phyloP scores from a whole-genome alignment of 2,888 invertebrate species.

The Stratiomys singularior region DNA sequence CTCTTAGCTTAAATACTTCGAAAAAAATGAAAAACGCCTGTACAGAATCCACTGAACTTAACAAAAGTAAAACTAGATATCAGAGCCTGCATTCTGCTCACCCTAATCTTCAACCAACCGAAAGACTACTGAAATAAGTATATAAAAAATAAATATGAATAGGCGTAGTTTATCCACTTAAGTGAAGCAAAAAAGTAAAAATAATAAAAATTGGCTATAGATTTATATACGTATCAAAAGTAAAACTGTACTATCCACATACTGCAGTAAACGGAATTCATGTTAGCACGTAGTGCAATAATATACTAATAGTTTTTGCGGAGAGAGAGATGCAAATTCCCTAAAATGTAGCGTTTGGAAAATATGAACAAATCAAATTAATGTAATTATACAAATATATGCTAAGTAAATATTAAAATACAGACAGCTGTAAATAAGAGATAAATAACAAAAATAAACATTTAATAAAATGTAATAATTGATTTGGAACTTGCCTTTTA shows the following conservation, averaged over 20 bases:
- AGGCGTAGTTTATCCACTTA: not conserved
- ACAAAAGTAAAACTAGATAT: too few relatives aligned
- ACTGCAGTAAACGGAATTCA: slow-evolving; percentile 11
- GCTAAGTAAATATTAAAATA: slow-evolving; percentile 26
- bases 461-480: slow-evolving; percentile 45
- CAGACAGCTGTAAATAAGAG: slow-evolving; percentile 35
- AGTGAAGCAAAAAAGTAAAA: not conserved
- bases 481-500: slow-evolving; percentile 26
- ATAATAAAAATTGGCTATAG: slow-evolving; percentile 28
- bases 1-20: too few relatives aligned
- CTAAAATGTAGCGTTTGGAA: slow-evolving; percentile 33
- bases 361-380: slow-evolving; percentile 21
- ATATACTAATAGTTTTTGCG: slow-evolving; percentile 17
- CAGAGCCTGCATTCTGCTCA: too few relatives aligned
- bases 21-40: too few relatives aligned
- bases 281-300: slow-evolving; percentile 36
- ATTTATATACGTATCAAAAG: slow-evolving; percentile 42
- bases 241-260: slow-evolving; percentile 2
- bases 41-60: too few relatives aligned
- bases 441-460: slow-evolving; percentile 14
- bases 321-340: slow-evolving; percentile 36
- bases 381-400: slow-evolving; percentile 4
- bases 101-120: not conserved
- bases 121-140: slow-evolving; percentile 24
- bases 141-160: not conserved